Evolutionary conservation across 2,113 vertebrate genomes (phyloP), one percentile per base, ranked within the genome.

Genomic region (Cyprinodon brontotheroides): DNA sequence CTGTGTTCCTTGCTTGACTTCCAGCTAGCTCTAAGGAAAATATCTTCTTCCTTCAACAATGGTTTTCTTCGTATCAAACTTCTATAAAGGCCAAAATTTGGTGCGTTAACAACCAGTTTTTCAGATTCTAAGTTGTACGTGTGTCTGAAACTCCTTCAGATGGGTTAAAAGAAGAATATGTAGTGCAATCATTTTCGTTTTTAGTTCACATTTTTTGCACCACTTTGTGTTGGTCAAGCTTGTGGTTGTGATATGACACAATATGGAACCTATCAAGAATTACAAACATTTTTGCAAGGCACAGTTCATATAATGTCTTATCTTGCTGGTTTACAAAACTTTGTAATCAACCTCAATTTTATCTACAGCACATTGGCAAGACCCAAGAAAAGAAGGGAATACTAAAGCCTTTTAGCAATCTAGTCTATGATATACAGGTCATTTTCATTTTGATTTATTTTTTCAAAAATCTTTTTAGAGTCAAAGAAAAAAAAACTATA

Each of bases 391-490:
- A 15, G 47, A 14, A 15, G 14, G 47, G 4, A 48, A 48, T 48
- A 48, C 47, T 13, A 14, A 5, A 20, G 12, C 48, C 17, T 15
- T 15, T 20, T 2, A 17, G 48, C 48, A 17, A 17, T 50, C 14
- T 15, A 50, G 7, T 17, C 4, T 15, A 2, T 6, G 14, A 50
- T 50, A 14, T 12, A 20, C 48, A 50, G 15, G 5, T 11, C n/a
- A n/a, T 72, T 57, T 22, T 74, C 74, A 79, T 61, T 61, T 61
- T 73, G 40, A 75, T 64, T 68, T 65, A 63, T 74, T 68, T 67
- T 66, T 48, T 41, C 61, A 80, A 74, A 64, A 86, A n/a, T n/a
- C 74, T 60, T 37, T 62, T 41, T 38, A 3, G 40, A 81, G 61
- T 43, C 11, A 4, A 20, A 79, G 71, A 65, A 69, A 59, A 29